Percentiles rank a stretch among this genome's conserved stretches.
Evolutionary conservation across 2,113 vertebrate species (phyloP).

Genomic region (Phalacrocorax brasilianus): DNA sequence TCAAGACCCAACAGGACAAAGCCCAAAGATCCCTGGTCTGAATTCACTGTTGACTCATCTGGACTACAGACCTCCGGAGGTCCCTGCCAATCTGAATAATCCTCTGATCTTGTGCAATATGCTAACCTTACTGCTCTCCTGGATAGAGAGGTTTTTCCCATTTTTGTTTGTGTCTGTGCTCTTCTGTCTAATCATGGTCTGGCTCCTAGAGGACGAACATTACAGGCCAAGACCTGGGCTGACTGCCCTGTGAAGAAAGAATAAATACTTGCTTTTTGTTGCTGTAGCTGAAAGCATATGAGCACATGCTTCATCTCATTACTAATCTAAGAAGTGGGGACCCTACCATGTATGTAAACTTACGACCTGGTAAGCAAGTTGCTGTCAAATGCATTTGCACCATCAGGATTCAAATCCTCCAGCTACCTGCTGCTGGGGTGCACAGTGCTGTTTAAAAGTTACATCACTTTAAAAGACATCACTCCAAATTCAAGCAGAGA

Average conservation of each 20-base stretch:
- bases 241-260: not conserved
- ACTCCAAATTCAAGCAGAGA: not conserved
- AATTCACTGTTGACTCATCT: not conserved
- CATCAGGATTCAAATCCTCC: not conserved
- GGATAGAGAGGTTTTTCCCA: not conserved
- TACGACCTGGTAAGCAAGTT: not conserved
- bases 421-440: not conserved
- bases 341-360: not conserved
- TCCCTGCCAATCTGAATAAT: not conserved
- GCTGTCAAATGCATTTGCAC: not conserved
- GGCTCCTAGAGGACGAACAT: not conserved
- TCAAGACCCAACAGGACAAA: not conserved
- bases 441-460: not conserved
- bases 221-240: not conserved
- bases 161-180: not conserved
- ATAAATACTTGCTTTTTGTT: not conserved
- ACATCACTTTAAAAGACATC: not conserved
- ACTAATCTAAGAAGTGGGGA: not conserved
- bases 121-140: not conserved
- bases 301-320: not conserved
- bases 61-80: not conserved
- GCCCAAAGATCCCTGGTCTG: not conserved
- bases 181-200: not conserved
- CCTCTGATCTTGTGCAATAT: not conserved
- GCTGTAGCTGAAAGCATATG: not conserved